Percentiles rank a stretch among this genome's conserved stretches.
Evolutionary conservation across 1,140 invertebrate genomes (phyloP).

Genomic region (Temnothorax curvispinosus): DNA sequence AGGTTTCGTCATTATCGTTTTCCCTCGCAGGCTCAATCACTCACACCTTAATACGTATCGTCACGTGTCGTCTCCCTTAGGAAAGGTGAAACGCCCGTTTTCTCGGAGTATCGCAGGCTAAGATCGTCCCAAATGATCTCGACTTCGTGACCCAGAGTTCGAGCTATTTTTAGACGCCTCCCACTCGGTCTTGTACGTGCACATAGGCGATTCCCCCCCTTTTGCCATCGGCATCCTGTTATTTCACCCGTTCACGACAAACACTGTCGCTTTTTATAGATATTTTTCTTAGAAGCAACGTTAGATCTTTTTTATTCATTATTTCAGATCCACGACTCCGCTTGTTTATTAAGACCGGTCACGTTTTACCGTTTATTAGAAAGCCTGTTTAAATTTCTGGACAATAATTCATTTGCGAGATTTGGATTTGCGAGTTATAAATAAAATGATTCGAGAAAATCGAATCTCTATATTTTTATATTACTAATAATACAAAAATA

Average conservation of each 20-base stretch:
- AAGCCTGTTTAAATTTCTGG: background rate
- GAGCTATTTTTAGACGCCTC: slow-evolving; percentile 67
- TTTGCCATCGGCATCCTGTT: slow-evolving; percentile 48
- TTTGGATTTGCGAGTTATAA: background rate
- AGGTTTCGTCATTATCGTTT: background rate
- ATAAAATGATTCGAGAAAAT: background rate
- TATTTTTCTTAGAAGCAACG: slow-evolving; percentile 44
- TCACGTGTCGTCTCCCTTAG: slow-evolving; percentile 62
- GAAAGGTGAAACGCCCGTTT: slow-evolving; percentile 61
- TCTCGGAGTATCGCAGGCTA: slow-evolving; percentile 57
- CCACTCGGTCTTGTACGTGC: slow-evolving; percentile 52
- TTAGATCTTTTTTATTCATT: slow-evolving; percentile 32
- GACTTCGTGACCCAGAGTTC: slow-evolving; percentile 66
- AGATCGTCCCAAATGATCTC: slow-evolving; percentile 60
- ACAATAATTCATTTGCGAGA: background rate
- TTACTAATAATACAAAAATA: background rate
- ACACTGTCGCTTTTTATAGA: slow-evolving; percentile 58
- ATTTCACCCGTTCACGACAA: slow-evolving; percentile 41
- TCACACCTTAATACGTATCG: background rate
- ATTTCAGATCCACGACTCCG: background rate
- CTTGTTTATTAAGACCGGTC: slow-evolving; percentile 1
- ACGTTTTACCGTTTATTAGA: background rate
- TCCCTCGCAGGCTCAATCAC: slow-evolving; percentile 30
- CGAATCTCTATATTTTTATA: background rate
- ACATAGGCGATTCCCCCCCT: slow-evolving; percentile 31